A percentile compares a stretch with the other conserved stretches of the same genome.
phyloP scores from a whole-genome alignment of 2,888 invertebrate genomes.

The Furcula furcula region DNA sequence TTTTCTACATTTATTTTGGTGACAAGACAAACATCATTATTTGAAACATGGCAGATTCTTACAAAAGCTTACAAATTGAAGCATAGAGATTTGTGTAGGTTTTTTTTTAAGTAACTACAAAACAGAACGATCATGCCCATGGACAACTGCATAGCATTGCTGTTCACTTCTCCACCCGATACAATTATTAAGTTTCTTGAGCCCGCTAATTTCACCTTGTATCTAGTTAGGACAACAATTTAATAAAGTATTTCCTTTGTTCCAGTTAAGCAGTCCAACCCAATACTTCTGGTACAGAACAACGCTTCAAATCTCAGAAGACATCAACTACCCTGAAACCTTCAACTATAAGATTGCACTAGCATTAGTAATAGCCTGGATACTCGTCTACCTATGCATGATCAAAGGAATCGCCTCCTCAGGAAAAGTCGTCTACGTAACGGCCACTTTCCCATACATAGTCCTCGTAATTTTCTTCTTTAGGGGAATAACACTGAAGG shows the following conservation, averaged over 20 bases:
- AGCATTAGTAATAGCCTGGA: conserved; percentile 94
- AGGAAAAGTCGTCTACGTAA: conserved; percentile 97
- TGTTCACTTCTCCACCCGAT: too few relatives aligned
- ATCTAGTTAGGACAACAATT: too few relatives aligned
- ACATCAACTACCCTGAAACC: conserved; percentile 91
- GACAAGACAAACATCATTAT: too few relatives aligned
- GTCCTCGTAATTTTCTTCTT: conserved; percentile 98
- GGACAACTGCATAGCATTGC: too few relatives aligned
- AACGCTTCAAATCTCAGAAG: conserved; percentile 93
- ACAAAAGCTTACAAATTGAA: too few relatives aligned
- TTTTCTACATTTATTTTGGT: too few relatives aligned
- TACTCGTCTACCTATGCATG: conserved; percentile 97
- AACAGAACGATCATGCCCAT: too few relatives aligned
- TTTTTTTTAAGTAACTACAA: too few relatives aligned
- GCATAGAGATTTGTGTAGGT: too few relatives aligned
- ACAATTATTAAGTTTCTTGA: too few relatives aligned
- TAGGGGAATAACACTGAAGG: conserved; percentile 94
- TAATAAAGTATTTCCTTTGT: conserved; percentile 35
- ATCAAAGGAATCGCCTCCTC: conserved; percentile 98
- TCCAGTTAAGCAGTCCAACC: conserved; percentile 92
- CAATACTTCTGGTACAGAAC: conserved; percentile 98
- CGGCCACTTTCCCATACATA: conserved; percentile 97
- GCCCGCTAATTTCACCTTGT: too few relatives aligned
- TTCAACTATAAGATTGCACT: conserved; percentile 97
- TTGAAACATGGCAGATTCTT: too few relatives aligned